Base-by-base conservation (phyloP, 23 tunicate genomes). In the Aplidium turbinatum region DNA sequence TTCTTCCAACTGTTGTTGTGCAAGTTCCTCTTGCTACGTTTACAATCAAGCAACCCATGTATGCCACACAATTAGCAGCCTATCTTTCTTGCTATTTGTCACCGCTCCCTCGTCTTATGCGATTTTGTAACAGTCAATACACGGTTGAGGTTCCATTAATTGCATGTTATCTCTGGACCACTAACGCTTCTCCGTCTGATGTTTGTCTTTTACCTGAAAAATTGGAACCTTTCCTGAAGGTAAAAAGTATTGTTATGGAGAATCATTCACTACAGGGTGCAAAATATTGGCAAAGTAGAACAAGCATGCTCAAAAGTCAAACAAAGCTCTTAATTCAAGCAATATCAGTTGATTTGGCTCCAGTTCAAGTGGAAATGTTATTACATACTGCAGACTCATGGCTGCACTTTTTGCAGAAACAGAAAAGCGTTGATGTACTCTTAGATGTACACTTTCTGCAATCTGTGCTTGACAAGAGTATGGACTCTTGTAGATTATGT, bases 11-110 rank as follows among this genome's bases (percentile, higher is more conserved):
- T 34, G 16, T 85, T 2, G 51, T 57, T 2, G 46, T 68, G 18
- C 1, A 2, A 9, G 29, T 85, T 35, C 83, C 78, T 27, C 19
- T 32, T 31, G 27, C 42, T 40, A 47, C 34, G 0, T 68, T 77
- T 25, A 45, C 57, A 30, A 69, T 77, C 22, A 23, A 23, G 18
- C 91, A 85, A 47, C 91, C 91, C 22, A 85, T 85, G 91, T 85
- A 85, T 77, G 91, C 46, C 18, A 40, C 19, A 1, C 91, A 85
- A 35, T 58, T 85, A 16, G 74, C 91, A 2, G 91, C 83, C 2
- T 85, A 72, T 51, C 47, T 77, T 6, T 68, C 91, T 1, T 18
- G 21, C 1, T 85, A 36, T 66, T 18, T 36, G 4, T 63, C 91
- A n/a, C 91, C 91, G 22, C 39, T 57, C 31, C 30, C 74, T 4